A percentile compares a stretch with the other conserved stretches of the same genome.
These are phyloP conservation scores for Drosophila multiciliata DNA, from an alignment of 2,888 invertebrate genomes.

Conservation along the genomic window DNA sequence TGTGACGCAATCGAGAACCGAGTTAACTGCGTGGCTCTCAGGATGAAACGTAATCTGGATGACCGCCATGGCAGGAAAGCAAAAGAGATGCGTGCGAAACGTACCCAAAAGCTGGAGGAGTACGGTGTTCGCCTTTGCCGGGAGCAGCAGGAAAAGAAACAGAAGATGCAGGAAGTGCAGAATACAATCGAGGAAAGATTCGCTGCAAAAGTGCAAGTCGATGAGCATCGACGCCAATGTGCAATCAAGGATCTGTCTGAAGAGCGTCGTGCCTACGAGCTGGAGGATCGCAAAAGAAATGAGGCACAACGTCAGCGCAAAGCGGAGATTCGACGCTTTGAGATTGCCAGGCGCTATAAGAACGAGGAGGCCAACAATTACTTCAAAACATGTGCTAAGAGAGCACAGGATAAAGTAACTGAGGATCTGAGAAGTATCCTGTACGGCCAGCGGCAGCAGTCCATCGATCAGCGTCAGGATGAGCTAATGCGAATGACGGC, in stretches of 20 bases:
- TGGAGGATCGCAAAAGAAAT: slow-evolving; percentile 19
- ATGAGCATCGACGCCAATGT: slow-evolving; percentile 45
- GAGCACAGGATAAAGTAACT: slow-evolving; percentile 1
- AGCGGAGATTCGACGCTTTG: slow-evolving; percentile 54
- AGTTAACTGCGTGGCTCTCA: slow-evolving; percentile 49
- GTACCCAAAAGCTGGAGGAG: background rate
- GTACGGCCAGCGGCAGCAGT: slow-evolving; percentile 40
- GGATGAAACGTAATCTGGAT: slow-evolving; percentile 34
- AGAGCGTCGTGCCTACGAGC: slow-evolving; percentile 58
- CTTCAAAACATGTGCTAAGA: slow-evolving; percentile 13
- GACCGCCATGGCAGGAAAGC: slow-evolving; percentile 28
- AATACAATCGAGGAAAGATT: background rate
- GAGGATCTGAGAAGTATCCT: slow-evolving; percentile 29
- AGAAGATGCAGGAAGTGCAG: slow-evolving; percentile 2
- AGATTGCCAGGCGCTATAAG: slow-evolving; percentile 53
- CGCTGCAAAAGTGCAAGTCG: slow-evolving; percentile 6
- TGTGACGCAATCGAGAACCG: slow-evolving; percentile 62
- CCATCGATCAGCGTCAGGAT: slow-evolving; percentile 24
- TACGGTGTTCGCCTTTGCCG: slow-evolving; percentile 19
- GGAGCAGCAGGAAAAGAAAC: slow-evolving; percentile 25
- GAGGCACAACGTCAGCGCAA: slow-evolving; percentile 11
- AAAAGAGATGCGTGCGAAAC: slow-evolving; percentile 12
- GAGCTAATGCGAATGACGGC: slow-evolving; percentile 46
- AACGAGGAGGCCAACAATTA: slow-evolving; percentile 42
- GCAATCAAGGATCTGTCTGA: slow-evolving; percentile 17